Evolutionary conservation across 2,888 invertebrate genomes (phyloP), one percentile per base, ranked within the genome.

Genomic region (Xylota segnis): DNA sequence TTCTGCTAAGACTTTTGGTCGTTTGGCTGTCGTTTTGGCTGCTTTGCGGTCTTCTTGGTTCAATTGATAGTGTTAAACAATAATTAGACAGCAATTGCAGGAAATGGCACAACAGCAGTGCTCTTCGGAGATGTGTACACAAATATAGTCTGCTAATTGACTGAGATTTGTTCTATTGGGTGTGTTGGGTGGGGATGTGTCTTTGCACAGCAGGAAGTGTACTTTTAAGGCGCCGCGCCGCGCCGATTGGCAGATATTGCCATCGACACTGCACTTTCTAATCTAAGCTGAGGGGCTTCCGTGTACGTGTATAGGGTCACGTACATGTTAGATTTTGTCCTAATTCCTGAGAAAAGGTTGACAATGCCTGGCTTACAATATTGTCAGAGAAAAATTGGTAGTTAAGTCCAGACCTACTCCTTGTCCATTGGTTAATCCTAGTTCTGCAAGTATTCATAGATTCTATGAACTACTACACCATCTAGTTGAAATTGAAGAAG

Each of bases 31-130:
- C n/a, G n/a, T 9, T 45, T 18, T 16, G 16, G 0, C 1, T 16
- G 4, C 12, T 10, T 43, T n/a, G 14, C 7, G 43, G 45, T 32
- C 29, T 32, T 59, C 10, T 27, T 54, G 29, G 14, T 56, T 74
- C 59, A 66, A 79, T 74, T 74, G 58, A 72, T 74, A 43, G 65
- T 43, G 74, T 72, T 79, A 52, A 65, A 79, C 58, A 74, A 79
- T 79, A 79, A 79, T 79, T 79, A 52, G 74, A 79, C 74, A 74
- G 74, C 72, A 50, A 79, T 74, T 79, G 72, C 78, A 79, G 78
- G 78, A 79, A 79, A 79, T 72, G 78, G 23, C 65, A 56, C 72
- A 72, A 14, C 71, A 45, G 54, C 18, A 56, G 54, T 63, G 56
- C 32, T 45, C 32, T 78, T 45, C 16, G 45, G 12, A 65, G 23